Percentiles rank a stretch among this genome's conserved stretches.
phyloP scores from a whole-genome alignment of 1,140 invertebrate genomes.

The Drosophila tani region DNA sequence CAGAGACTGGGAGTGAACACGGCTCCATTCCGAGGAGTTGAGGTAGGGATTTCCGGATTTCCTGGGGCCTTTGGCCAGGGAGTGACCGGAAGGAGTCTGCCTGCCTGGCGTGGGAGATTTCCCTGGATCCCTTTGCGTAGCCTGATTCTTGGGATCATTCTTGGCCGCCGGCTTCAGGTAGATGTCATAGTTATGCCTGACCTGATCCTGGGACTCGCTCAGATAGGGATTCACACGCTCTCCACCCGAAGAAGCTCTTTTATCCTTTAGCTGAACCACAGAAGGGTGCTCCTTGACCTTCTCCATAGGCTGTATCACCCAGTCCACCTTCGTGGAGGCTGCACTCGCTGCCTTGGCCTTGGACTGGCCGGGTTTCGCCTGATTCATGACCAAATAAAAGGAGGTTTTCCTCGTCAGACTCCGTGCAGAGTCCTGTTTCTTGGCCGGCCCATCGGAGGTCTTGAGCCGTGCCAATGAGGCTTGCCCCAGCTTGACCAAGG shows the following conservation, averaged over 20 bases:
- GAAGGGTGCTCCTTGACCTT: no score
- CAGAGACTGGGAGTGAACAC: background rate
- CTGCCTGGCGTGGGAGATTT: no score
- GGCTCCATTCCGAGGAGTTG: background rate
- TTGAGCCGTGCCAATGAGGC: no score
- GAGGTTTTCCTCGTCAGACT: background rate
- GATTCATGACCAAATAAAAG: conserved; percentile 18
- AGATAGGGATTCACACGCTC: background rate
- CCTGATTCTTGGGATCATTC: no score
- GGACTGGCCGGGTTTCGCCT: background rate
- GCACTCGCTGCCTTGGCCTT: background rate
- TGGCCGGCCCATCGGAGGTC: no score
- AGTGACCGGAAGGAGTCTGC: no score
- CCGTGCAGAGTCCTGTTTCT: no score
- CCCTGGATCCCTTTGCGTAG: no score
- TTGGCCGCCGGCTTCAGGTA: background rate
- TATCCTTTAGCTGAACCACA: background rate
- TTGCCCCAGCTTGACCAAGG: no score
- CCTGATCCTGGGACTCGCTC: background rate
- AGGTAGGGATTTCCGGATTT: background rate
- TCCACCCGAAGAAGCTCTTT: background rate
- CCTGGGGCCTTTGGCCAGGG: background rate
- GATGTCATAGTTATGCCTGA: background rate
- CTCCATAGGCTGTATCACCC: conserved; percentile 12
- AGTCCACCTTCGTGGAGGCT: background rate